Evolutionary conservation across 30 jellyfish, hydroid and myxozoan genomes (phyloP).

Genomic region (Cassiopea xamachana): DNA sequence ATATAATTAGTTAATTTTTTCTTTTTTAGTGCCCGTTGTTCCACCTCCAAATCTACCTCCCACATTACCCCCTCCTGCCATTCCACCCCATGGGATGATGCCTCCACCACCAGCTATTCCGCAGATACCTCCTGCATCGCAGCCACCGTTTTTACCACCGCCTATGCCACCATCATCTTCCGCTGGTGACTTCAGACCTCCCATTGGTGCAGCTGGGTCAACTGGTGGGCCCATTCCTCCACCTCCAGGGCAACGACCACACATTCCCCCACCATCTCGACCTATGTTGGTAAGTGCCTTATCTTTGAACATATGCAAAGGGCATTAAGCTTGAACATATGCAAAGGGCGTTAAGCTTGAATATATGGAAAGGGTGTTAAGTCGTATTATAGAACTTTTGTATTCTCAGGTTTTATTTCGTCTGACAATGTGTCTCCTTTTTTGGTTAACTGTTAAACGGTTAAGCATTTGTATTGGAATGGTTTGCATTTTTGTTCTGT

Average conservation of each 20-base stretch:
- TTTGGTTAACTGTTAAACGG: no score
- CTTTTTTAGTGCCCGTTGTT: conserved; percentile 19
- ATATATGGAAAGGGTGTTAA: no score
- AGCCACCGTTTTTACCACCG: conserved; percentile 63
- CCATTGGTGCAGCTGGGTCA: conserved; percentile 47
- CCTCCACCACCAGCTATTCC: conserved; percentile 89
- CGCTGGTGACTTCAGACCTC: conserved; percentile 23
- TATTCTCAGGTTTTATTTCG: no score
- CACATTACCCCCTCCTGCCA: conserved; percentile 62
- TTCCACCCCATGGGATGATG: conserved; percentile 85
- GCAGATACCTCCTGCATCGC: conserved; percentile 66
- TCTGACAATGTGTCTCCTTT: no score
- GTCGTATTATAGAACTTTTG: no score
- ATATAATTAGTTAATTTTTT: not conserved
- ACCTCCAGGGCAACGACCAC: conserved; percentile 57
- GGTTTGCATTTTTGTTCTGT: no score
- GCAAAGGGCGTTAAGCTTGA: no score
- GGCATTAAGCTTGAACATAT: no score
- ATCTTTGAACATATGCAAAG: not conserved
- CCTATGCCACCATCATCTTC: conserved; percentile 68
- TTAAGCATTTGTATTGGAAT: no score
- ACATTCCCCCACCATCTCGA: conserved; percentile 69
- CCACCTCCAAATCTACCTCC: conserved; percentile 56
- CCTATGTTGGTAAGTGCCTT: conserved; percentile 29
- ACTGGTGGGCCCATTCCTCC: conserved; percentile 62